phyloP scores from a whole-genome alignment of 2,797 vertebrate genomes.

The Betta splendens region DNA sequence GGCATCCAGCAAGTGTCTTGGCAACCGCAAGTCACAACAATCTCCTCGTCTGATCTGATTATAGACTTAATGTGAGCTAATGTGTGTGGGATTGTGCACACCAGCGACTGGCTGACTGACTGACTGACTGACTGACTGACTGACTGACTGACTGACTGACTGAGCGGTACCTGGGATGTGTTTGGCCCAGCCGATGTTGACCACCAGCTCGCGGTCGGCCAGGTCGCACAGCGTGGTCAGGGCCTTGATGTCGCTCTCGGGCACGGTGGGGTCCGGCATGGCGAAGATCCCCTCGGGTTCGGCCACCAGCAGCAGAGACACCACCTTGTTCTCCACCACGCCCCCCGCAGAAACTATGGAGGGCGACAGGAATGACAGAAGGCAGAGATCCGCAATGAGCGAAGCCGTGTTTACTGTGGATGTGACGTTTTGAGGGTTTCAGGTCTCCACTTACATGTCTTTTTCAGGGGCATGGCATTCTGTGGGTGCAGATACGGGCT shows the following conservation, averaged over 20 bases:
- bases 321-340: constrained; percentile 92
- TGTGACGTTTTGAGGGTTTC: too few relatives aligned
- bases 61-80: constrained; percentile 63
- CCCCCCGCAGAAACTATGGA: constrained; percentile 66
- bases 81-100: constrained; percentile 41
- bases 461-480: constrained; percentile 91
- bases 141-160: constrained; percentile 10
- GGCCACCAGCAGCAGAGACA: constrained; percentile 93
- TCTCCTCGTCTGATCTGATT: constrained; percentile 68
- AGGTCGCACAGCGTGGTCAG: constrained; percentile 97
- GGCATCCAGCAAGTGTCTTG: constrained; percentile 49
- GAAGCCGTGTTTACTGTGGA: too few relatives aligned
- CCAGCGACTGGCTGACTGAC: constrained; percentile 19
- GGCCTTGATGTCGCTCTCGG: constrained; percentile 97
- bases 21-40: constrained; percentile 60
- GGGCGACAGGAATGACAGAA: not conserved
- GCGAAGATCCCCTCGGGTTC: constrained; percentile 97
- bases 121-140: constrained; percentile 2
- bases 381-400: too few relatives aligned
- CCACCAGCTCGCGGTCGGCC: constrained; percentile 95
- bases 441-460: constrained; percentile 90
- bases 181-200: constrained; percentile 99
- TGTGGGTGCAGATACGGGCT: constrained; percentile 92
- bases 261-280: constrained; percentile 96
- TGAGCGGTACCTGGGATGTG: constrained; percentile 91